Percentiles rank a stretch among this genome's conserved stretches.
These are phyloP conservation scores for Mesorhabditis belari DNA, from an alignment of 2,888 invertebrate species.

Conservation along the genomic window DNA sequence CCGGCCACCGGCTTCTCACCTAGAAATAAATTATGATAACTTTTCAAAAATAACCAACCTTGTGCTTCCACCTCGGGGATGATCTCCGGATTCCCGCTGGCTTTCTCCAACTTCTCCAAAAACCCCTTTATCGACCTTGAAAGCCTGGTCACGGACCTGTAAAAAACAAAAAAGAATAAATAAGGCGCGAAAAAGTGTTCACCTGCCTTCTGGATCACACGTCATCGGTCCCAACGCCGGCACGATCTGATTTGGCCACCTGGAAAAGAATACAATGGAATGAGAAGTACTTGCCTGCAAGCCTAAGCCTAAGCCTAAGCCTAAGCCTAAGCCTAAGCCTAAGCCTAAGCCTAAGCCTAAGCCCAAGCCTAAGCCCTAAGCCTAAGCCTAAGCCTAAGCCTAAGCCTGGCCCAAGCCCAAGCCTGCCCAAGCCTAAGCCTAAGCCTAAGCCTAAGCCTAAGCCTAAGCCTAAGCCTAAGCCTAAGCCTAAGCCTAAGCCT, in stretches of 20 bases:
- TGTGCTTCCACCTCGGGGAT: slow-evolving; percentile 55
- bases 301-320: no score
- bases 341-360: no score
- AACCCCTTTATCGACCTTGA: slow-evolving; percentile 58
- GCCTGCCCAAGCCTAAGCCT: no score
- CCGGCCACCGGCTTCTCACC: slow-evolving; percentile 49
- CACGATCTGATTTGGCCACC: slow-evolving; percentile 76
- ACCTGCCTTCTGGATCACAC: slow-evolving; percentile 89
- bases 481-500: no score
- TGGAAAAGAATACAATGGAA: neutral
- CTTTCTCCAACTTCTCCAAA: slow-evolving; percentile 56
- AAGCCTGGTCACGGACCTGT: slow-evolving; percentile 53
- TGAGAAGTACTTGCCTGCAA: neutral
- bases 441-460: no score
- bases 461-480: no score
- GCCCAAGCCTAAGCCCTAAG: no score
- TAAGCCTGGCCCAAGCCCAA: no score
- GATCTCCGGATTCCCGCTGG: slow-evolving; percentile 57
- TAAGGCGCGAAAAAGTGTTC: slow-evolving; percentile 55
- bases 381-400: no score
- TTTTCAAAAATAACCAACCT: no score
- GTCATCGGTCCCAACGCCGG: slow-evolving; percentile 86
- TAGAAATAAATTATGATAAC: no score
- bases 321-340: no score
- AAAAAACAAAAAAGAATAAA: slow-evolving; percentile 1